These are phyloP conservation scores for Ianthella basta DNA, from an alignment of 37 sponge, comb jelly and placozoan genomes.

Conservation along the genomic window DNA sequence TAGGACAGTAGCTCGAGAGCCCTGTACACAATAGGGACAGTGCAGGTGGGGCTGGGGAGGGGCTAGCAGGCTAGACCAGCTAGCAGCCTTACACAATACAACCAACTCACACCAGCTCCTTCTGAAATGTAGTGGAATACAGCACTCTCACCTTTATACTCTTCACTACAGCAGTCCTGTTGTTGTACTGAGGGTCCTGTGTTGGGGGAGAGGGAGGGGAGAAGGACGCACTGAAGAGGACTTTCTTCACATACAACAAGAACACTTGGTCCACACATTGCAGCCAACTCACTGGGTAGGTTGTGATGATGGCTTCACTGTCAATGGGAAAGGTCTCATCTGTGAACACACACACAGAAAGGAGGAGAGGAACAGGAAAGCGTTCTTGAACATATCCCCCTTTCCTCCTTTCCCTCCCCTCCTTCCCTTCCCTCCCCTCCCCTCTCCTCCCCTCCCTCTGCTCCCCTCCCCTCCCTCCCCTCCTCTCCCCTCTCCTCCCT, in stretches of 20 bases:
- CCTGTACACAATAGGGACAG: constrained; percentile 10
- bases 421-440: too few species aligned
- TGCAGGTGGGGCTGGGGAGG: too few species aligned
- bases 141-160: background rate
- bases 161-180: constrained; percentile 29
- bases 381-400: background rate
- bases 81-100: too few species aligned
- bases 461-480: background rate
- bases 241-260: constrained; percentile 41
- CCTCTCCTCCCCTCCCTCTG: background rate
- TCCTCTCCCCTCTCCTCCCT: background rate
- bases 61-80: too few species aligned
- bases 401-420: too few species aligned
- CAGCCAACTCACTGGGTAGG: background rate
- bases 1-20: constrained; percentile 67
- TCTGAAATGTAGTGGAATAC: background rate
- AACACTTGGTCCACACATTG: background rate
- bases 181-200: constrained; percentile 25
- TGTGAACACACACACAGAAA: background rate
- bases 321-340: constrained; percentile 57
- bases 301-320: constrained; percentile 67
- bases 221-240: constrained; percentile 33
- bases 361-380: background rate
- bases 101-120: background rate
- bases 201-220: background rate